Base-by-base conservation (phyloP, 53 echinoderm and acorn worm genomes). In the Zoroaster sp. region DNA sequence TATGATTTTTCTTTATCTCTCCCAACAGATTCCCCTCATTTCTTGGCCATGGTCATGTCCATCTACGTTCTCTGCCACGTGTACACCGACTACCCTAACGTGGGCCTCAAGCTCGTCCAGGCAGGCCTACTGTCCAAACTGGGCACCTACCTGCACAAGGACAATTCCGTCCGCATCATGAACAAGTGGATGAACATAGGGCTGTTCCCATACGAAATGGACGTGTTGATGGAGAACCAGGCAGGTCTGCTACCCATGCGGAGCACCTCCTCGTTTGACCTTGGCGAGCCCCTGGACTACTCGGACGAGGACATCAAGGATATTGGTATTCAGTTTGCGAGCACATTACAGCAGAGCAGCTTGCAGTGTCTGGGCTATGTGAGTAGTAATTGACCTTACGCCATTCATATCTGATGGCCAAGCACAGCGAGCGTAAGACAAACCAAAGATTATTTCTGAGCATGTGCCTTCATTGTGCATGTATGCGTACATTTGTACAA, bases 321-420 rank as follows among this genome's bases (percentile, higher is more conserved):
- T 28, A 66, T 82, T 15, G 49, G 69, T 3, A 79, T 71, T 5
- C 89, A 89, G 47, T 89, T 70, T 70, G 89, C 89, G 11, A 72
- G 72, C 38, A 71, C 89, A 1, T 59, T 89, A 18, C 79, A 80
- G 40, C 89, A 89, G 72, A 79, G 69, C 39, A 79, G 89, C 31
- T 53, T 89, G 17, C 89, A 89, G 46, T 68, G 79, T 71, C 11
- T 89, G 7, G 70, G 70, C 45, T 72, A 79, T 89, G 89, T 89
- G 51, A 79, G 89, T 32, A 68, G 14, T 3, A 12, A 23, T 42
- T 12, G 36, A n/a, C n/a, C n/a, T n/a, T n/a, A n/a, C n/a, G n/a
- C n/a, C n/a, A n/a, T n/a, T n/a, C n/a, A n/a, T n/a, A n/a, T n/a
- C n/a, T n/a, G n/a, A n/a, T n/a, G n/a, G n/a, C n/a, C n/a, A n/a